Evolutionary conservation across 2,888 invertebrate genomes (phyloP), one percentile per base, ranked within the genome.

Genomic region (Orthosia gracilis): DNA sequence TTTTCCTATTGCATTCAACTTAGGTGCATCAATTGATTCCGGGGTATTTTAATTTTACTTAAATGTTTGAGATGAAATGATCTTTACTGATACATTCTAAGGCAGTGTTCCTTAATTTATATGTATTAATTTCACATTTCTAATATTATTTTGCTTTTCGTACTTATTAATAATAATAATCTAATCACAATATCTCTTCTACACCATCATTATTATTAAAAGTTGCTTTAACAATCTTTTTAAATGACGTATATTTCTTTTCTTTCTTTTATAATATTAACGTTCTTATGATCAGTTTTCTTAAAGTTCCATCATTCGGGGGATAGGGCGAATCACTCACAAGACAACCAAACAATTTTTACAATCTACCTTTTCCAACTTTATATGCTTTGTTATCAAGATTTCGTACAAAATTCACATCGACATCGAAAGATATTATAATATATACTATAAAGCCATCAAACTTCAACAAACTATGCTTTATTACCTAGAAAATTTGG

Each of bases 401-500:
- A 50, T 64, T 50, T 18, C 11, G 4, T n/a, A 31, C 13, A 62
- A 49, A 69, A 65, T 61, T 66, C 68, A 23, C 21, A 67, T 47
- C 26, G 5, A 70, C 63, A 64, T 75, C 83, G 58, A 69, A 72
- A 69, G 13, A 61, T 67, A 62, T 54, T 63, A 61, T 55, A 71
- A 45, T 23, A 58, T 69, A 54, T 54, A 77, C 57, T 72, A 76
- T 78, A 71, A 78, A 80, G 58, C 73, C 70, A 79, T 83, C 76
- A 86, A 76, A 75, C 75, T 82, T 85, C 81, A 76, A 83, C 78
- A 69, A 77, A 78, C 83, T 80, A 85, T 86, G 85, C 79, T 85
- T 86, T 87, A 86, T 86, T 87, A 77, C 76, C 79, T 87, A 86
- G 85, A 85, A 83, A 82, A 83, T 86, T 87, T 87, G 75, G 83